Base-by-base conservation (phyloP, 2,888 invertebrate species). In the Mycogona germanica region DNA sequence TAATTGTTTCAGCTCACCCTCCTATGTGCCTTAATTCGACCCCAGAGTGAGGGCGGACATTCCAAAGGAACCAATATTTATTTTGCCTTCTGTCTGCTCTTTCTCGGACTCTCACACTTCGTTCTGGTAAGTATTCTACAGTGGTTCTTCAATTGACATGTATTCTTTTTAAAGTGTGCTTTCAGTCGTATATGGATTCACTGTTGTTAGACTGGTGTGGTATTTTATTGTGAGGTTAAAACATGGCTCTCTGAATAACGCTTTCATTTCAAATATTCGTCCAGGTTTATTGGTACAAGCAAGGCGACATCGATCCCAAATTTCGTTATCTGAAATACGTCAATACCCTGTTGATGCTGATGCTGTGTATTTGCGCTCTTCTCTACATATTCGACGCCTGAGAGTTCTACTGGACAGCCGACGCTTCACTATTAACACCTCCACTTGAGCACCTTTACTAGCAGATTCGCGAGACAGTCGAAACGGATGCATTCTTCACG, bases 251-350 rank as follows among this genome's bases (percentile, higher is more conserved):
- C 17, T 40, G 2, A 46, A 30, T 55, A 28, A 17, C 51, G 40
- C 26, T 44, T n/a, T 21, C 41, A 56, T 50, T 21, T 35, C 64
- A 9, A 41, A 19, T 19, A 19, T 19, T 37, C 35, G 35, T 64
- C 26, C 65, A 71, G 71, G 69, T 71, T 53, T 65, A 64, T 50
- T 72, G 71, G 72, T 72, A 72, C 57, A 61, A 70, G 54, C 68
- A 69, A 62, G 69, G 69, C 14, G 71, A 71, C 57, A 58, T 72
- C 53, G 72, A 72, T 59, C 71, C 72, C 1, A 69, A 69, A 59
- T 72, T 72, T 59, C 62, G 70, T 45, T 64, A 62, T 12, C 62
- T 72, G 59, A 71, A 72, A 47, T 71, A 68, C 58, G 69, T 65
- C 61, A 72, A 72, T 62, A 67, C 71, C 12, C 64, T 71, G 32